Conservation (phyloP, 2,113 vertebrate species). For the Halichoeres trimaculatus region DNA sequence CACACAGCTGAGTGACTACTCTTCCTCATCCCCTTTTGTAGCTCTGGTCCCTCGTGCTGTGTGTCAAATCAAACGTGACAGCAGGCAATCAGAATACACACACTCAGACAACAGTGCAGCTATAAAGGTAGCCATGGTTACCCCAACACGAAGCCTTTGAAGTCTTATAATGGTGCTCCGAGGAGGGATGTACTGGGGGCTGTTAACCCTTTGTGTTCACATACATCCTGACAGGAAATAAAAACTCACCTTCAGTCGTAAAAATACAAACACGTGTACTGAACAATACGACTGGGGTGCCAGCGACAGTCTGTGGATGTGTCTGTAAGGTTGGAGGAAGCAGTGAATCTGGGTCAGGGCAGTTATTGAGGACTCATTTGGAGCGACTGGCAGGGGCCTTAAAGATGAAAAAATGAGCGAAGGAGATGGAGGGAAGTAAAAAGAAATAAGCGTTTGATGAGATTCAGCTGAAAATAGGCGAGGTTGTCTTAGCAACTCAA, state of each 20-base stretch:
- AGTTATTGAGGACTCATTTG: slow-evolving; percentile 29
- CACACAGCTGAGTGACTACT: slow-evolving; percentile 28
- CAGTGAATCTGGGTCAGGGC: slow-evolving; percentile 74
- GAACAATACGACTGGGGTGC: not conserved
- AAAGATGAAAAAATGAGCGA: slow-evolving; percentile 5
- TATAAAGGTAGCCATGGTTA: slow-evolving; percentile 77
- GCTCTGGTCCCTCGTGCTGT: slow-evolving; percentile 46
- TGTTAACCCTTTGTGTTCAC: slow-evolving; percentile 44
- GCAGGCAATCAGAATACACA: slow-evolving; percentile 66
- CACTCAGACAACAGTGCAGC: slow-evolving; percentile 53
- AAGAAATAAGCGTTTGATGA: slow-evolving; percentile 11
- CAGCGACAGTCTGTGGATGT: not conserved
- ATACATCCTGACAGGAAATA: slow-evolving; percentile 1
- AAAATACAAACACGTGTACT: slow-evolving; percentile 8
- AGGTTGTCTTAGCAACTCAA: slow-evolving; percentile 15
- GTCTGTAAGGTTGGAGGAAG: slow-evolving; percentile 15
- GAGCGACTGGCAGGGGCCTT: slow-evolving; percentile 45
- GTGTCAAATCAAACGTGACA: slow-evolving; percentile 68
- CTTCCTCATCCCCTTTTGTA: slow-evolving; percentile 42
- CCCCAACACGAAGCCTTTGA: slow-evolving; percentile 64
- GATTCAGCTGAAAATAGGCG: slow-evolving; percentile 7
- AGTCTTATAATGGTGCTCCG: slow-evolving; percentile 38
- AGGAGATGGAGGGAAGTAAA: not conserved
- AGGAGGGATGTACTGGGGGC: slow-evolving; percentile 44
- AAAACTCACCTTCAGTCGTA: slow-evolving; percentile 13